Evolutionary conservation across 1,140 invertebrate genomes (phyloP), one percentile per base, ranked within the genome.

Genomic region (Drosophila cardini): DNA sequence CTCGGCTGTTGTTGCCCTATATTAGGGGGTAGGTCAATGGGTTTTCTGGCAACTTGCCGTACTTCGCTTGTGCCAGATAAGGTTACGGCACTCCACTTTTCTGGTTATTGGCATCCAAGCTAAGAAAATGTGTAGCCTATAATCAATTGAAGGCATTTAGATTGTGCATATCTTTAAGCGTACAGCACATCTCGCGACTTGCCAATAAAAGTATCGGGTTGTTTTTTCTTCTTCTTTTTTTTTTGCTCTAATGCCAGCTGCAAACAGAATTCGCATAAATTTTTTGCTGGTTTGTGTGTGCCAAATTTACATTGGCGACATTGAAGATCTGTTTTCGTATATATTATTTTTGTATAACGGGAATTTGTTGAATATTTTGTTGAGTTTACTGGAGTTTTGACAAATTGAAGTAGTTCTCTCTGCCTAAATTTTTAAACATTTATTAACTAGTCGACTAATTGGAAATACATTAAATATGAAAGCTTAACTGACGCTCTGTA

Each of bases 51-150:
- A 73, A 40, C 9, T 60, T 74, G 71, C 64, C 56, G 26, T 45
- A 6, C 26, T 9, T 18, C 15, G 60, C 55, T 50, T 7, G 52
- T 26, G 30, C 43, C 53, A 73, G 72, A 74, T 74, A 74, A 74
- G 72, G 72, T 74, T 75, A 71, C 68, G 42, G 42, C 61, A 43
- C 16, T 64, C 56, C 36, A 61, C 64, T 73, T 69, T 52, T 55
- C 57, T 45, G 71, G 48, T 56, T 69, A 73, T 73, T 73, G 64
- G 71, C 71, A 73, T 43, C 48, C 32, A 55, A 69, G 45, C 55
- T 55, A 58, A 43, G 53, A 56, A 38, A 53, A 64, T 50, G 34
- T 52, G 42, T 53, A 34, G 58, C 50, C 34, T 60, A 70, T 56
- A 70, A 74, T 74, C 72, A 73, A 69, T 68, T 69, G 30, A 45